A percentile compares a stretch with the other conserved stretches of the same genome.
phyloP scores from a whole-genome alignment of 1,140 invertebrate species.

The Orius insidiosus region DNA sequence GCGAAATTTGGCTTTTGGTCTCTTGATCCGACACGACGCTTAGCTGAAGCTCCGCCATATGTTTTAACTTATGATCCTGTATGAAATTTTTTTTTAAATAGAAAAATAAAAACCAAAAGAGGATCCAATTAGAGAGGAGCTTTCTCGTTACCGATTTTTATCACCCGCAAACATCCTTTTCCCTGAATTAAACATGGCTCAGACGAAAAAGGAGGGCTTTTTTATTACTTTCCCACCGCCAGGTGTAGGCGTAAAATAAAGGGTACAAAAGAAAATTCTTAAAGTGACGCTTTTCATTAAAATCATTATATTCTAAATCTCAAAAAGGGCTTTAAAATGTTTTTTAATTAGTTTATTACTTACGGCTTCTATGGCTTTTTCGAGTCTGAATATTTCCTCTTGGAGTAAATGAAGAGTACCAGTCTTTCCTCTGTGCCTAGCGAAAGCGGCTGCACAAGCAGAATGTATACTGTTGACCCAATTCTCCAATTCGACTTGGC shows the following conservation, averaged over 20 bases:
- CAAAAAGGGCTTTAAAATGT: no score
- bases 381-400: conserved; percentile 87
- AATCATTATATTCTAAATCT: no score
- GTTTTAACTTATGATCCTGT: conserved; percentile 89
- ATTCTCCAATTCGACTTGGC: conserved; percentile 89
- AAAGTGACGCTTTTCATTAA: no score
- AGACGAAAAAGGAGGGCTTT: not conserved
- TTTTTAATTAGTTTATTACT: conserved; percentile 29
- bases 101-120: conserved; percentile 15
- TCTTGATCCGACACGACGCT: conserved; percentile 84
- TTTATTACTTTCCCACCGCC: no score
- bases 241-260: no score
- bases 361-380: conserved; percentile 92
- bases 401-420: conserved; percentile 88
- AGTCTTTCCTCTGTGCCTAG: conserved; percentile 88
- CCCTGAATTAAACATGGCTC: not conserved
- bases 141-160: not conserved
- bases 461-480: conserved; percentile 97
- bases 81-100: no score
- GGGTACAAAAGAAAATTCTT: no score
- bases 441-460: conserved; percentile 91
- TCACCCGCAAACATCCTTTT: not conserved
- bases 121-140: not conserved
- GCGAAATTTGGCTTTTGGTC: conserved; percentile 74
- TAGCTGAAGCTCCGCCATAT: conserved; percentile 93